A percentile compares a stretch with the other conserved stretches of the same genome.
Conservation (phyloP, 2,888 invertebrate species). For the Eutolmus rufibarbis region DNA sequence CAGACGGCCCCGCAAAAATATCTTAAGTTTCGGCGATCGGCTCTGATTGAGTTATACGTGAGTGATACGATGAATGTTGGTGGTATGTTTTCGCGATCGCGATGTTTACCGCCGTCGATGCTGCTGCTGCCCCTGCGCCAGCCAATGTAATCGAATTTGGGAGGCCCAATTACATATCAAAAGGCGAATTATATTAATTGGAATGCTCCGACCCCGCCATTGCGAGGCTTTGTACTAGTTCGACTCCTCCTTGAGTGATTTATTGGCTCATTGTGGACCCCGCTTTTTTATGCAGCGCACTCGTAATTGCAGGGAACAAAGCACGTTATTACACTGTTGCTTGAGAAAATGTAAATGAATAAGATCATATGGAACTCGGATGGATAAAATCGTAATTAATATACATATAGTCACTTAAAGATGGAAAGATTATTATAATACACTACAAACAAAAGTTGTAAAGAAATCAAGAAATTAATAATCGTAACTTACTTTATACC, state of each 20-base stretch:
- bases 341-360: too few species aligned
- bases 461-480: too few species aligned
- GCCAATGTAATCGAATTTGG: slow-evolving; percentile 20
- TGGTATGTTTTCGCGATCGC: slow-evolving; percentile 41
- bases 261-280: neutral
- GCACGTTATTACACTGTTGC: too few species aligned
- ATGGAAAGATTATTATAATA: too few species aligned
- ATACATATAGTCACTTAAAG: too few species aligned
- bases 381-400: too few species aligned
- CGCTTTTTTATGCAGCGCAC: too few species aligned
- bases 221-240: neutral
- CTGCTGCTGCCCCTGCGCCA: neutral
- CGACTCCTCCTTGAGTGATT: neutral
- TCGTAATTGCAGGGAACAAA: too few species aligned
- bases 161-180: slow-evolving; percentile 41
- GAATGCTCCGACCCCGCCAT: neutral
- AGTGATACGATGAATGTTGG: slow-evolving; percentile 42
- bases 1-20: neutral
- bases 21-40: slow-evolving; percentile 18
- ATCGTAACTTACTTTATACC: too few species aligned
- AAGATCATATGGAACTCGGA: too few species aligned
- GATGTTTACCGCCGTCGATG: neutral
- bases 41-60: slow-evolving; percentile 41
- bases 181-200: slow-evolving; percentile 41
- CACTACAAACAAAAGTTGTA: too few species aligned